Evolutionary conservation across 1,140 invertebrate species (phyloP), one percentile per base, ranked within the genome.

Genomic region (Cyclina sinensis): DNA sequence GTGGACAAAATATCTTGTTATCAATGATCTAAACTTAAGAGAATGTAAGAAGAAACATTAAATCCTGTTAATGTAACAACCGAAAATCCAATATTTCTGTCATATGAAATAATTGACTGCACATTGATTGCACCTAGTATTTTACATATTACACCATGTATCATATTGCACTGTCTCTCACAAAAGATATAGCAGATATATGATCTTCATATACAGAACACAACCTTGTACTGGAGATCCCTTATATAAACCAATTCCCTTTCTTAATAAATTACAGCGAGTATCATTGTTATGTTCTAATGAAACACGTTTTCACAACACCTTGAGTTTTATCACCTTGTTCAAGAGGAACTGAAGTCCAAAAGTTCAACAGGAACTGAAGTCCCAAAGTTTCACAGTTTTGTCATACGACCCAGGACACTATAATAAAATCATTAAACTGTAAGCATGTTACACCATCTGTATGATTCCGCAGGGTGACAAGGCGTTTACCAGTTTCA

Each of bases 301-400:
- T n/a, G n/a, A n/a, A n/a, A n/a, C n/a, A n/a, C n/a, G n/a, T n/a
- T n/a, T n/a, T n/a, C n/a, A n/a, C n/a, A n/a, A n/a, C n/a, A n/a
- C n/a, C n/a, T 21, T 46, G 9, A 48, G 46, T 48, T 11, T 57
- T 21, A 3, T 16, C 57, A 4, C 9, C 27, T n/a, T 62, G 57
- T 27, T 1, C n/a, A 27, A 21, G n/a, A n/a, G n/a, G n/a, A 62
- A 62, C n/a, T 27, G 2, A 7, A 70, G 32, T 2, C 32, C 11
- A 21, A 12, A 14, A 21, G 27, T 30, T 76, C 46, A 96, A 90
- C 96, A 96, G 48, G 96, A 96, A 90, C 96, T 96, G 90, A 96
- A 96, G 89, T 96, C 96, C 96, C 96, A 96, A 57, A 96, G 93
- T 92, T 96, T 96, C 21, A 96, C 96, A 39, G 96, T 96, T 88